Base-by-base conservation (phyloP, 2,113 vertebrate genomes). In the Bagarius yarrelli region DNA sequence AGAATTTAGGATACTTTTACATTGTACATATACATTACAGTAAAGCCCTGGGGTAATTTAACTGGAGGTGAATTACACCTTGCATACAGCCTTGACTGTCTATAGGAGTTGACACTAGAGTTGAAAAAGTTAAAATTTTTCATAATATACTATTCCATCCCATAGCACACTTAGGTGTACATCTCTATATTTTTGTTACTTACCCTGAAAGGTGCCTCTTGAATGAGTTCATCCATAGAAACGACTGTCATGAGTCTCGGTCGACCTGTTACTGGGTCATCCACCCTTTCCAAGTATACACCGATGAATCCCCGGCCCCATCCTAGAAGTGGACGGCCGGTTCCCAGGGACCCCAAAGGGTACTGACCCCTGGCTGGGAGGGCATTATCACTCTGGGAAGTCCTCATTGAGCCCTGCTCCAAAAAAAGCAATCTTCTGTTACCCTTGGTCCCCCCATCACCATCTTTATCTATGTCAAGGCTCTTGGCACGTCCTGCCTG, bases 251-350 rank as follows among this genome's bases (percentile, higher is more conserved):
- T 94, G 27, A 89, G 87, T 84, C 92, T 89, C 40, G 89, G 91
- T 27, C 88, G 85, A 80, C 91, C 91, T 0, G 92, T 94, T 84
- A 92, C 80, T 0, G 95, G 95, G 83, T 96, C 96, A 0, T 90
- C 89, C 76, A 95, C 91, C 66, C 36, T 82, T 87, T 96, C 95
- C 87, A 93, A 85, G 55, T 90, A 85, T 78, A 95, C 89, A 80
- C 93, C 93, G 59, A 93, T 32, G 40, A 96, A 96, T 6, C 96
- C 96, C 3, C 95, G 92, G 25, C 95, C 95, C 95, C 96, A 97
- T 15, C 91, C 87, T 0, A 91, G 92, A 77, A 96, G 92, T 36
- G 91, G 88, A 1, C 89, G 88, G 0, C 90, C 88, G 0, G 88
- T 85, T 40, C 89, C 87, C 0, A 86, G 32, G 0, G 85, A 71